phyloP scores from a whole-genome alignment of 2,797 vertebrate species.

The Sciurus vulgaris region DNA sequence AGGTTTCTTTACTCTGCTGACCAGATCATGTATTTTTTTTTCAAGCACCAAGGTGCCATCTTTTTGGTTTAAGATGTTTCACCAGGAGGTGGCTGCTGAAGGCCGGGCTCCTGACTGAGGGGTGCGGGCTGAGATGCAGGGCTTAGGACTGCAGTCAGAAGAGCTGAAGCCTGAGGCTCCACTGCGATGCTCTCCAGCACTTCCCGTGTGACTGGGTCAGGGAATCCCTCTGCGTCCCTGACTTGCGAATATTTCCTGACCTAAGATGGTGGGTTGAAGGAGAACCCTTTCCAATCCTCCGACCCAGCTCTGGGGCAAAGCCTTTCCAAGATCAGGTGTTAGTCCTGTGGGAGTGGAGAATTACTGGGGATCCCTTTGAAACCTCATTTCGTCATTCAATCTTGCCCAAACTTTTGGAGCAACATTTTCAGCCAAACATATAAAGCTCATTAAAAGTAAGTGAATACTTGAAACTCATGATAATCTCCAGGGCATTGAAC shows the following conservation, averaged over 20 bases:
- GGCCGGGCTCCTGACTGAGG: background rate
- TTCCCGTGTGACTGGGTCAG: background rate
- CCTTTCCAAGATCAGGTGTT: conserved; percentile 42
- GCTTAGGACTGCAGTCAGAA: background rate
- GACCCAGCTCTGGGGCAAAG: background rate
- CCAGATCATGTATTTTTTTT: background rate
- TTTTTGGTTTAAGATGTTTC: background rate
- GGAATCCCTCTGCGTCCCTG: background rate
- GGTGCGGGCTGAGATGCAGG: accelerated
- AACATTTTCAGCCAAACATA: conserved; percentile 46
- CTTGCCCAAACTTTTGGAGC: background rate
- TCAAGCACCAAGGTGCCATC: background rate
- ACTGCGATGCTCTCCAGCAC: background rate
- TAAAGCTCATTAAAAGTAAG: conserved; percentile 69
- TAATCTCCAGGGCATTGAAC: background rate
- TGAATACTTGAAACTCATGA: conserved; percentile 60
- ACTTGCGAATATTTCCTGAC: background rate
- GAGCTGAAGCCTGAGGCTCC: background rate
- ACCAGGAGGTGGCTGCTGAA: background rate
- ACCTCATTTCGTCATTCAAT: conserved; percentile 6
- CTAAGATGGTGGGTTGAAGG: background rate
- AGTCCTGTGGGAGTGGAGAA: background rate
- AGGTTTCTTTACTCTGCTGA: background rate
- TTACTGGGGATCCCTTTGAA: conserved; percentile 58
- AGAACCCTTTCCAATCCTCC: background rate